phyloP scores from a whole-genome alignment of 64 coral and sea anemone species.

The Platygyra sinensis region DNA sequence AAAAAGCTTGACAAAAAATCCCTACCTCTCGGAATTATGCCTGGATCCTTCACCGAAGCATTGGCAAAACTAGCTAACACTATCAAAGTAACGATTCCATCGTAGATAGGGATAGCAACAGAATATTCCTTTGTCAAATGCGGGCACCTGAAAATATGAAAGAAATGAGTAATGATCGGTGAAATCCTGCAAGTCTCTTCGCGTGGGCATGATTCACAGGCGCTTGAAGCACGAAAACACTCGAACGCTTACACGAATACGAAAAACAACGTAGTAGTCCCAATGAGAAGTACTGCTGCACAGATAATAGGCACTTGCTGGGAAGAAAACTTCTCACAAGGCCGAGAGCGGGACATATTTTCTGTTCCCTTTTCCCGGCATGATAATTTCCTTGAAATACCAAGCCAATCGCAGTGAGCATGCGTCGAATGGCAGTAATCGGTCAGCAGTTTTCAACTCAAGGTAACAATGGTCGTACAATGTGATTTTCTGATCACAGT shows the following conservation, averaged over 20 bases:
- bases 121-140: constrained; percentile 69
- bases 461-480: too few species aligned
- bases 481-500: too few species aligned
- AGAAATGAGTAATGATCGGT: not conserved
- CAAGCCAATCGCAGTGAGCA: constrained; percentile 49
- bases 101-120: constrained; percentile 79
- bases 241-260: constrained; percentile 86
- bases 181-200: constrained; percentile 18
- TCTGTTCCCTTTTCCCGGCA: constrained; percentile 36
- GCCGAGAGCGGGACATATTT: constrained; percentile 70
- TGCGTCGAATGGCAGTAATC: constrained; percentile 43
- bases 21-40: constrained; percentile 94
- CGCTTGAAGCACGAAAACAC: constrained; percentile 9
- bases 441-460: constrained; percentile 57
- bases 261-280: constrained; percentile 89
- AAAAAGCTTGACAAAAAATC: not conserved
- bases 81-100: constrained; percentile 84
- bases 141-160: constrained; percentile 85
- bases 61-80: constrained; percentile 92
- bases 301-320: constrained; percentile 93
- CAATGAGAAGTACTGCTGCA: constrained; percentile 91
- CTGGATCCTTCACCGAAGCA: constrained; percentile 92
- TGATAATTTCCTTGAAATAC: not conserved
- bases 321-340: constrained; percentile 71
- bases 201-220: constrained; percentile 50